These are phyloP conservation scores for Amazonetta brasiliensis DNA, from an alignment of 2,797 vertebrate species.

Conservation along the genomic window DNA sequence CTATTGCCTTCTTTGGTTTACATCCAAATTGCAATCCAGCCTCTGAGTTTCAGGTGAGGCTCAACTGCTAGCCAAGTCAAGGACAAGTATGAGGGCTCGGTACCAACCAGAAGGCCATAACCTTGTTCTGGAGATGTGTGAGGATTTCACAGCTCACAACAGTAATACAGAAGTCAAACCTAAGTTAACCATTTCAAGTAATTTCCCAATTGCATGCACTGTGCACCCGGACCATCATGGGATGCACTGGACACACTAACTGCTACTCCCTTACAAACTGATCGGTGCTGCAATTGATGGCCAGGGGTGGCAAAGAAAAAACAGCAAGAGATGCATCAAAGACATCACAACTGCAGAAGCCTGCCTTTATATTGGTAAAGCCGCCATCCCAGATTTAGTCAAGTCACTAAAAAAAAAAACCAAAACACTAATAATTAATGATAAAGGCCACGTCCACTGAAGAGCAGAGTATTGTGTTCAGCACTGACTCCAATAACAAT, in stretches of 20 bases:
- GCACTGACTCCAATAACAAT: not conserved
- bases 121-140: not conserved
- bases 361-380: not conserved
- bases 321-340: not conserved
- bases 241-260: not conserved
- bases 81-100: not conserved
- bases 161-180: not conserved
- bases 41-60: not conserved
- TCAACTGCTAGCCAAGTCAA: not conserved
- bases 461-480: not conserved
- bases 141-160: not conserved
- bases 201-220: not conserved
- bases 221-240: not conserved
- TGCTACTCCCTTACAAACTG: not conserved
- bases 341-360: not conserved
- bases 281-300: not conserved
- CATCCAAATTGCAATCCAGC: not conserved
- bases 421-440: not conserved
- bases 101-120: not conserved
- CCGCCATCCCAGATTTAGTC: not conserved
- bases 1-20: not conserved
- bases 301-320: not conserved
- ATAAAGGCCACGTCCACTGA: not conserved
- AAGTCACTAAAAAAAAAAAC: not conserved
- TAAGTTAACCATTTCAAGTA: not conserved